phyloP scores from a whole-genome alignment of 2,888 invertebrate species.

The Arge pagana region DNA sequence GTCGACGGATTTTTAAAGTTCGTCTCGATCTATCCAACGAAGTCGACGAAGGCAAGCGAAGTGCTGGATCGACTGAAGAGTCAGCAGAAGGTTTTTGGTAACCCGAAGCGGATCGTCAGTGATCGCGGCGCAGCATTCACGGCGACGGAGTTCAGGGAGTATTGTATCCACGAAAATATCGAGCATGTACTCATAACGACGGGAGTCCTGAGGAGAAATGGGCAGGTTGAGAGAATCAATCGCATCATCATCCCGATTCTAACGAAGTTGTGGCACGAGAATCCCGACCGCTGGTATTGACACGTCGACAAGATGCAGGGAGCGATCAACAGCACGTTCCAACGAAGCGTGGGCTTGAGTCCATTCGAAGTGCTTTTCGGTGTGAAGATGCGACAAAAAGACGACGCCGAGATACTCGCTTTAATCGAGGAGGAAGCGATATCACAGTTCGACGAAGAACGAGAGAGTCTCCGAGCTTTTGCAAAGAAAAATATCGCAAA shows the following conservation, averaged over 20 bases:
- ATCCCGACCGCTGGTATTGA: slow-evolving; percentile 31
- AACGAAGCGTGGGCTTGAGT: slow-evolving; percentile 28
- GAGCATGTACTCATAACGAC: slow-evolving; percentile 24
- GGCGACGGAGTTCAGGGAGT: slow-evolving; percentile 20
- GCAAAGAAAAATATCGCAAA: slow-evolving; percentile 29
- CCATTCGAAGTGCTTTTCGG: slow-evolving; percentile 32
- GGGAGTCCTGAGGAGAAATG: slow-evolving; percentile 26
- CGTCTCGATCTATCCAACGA: slow-evolving; percentile 26
- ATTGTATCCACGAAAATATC: slow-evolving; percentile 24
- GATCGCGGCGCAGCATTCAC: slow-evolving; percentile 28
- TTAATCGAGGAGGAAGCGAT: slow-evolving; percentile 23
- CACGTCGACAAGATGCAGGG: slow-evolving; percentile 29
- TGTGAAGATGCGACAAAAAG: slow-evolving; percentile 17
- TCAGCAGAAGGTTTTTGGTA: slow-evolving; percentile 24
- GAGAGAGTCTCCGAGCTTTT: slow-evolving; percentile 18
- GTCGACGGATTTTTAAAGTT: slow-evolving; percentile 26
- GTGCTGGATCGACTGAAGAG: slow-evolving; percentile 16
- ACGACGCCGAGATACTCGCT: slow-evolving; percentile 5
- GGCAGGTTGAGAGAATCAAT: slow-evolving; percentile 33
- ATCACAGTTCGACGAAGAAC: slow-evolving; percentile 20
- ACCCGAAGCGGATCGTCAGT: slow-evolving; percentile 23
- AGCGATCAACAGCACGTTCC: slow-evolving; percentile 28
- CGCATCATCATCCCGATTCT: slow-evolving; percentile 31
- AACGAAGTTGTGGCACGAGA: slow-evolving; percentile 27
- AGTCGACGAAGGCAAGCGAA: slow-evolving; percentile 22